Conservation (phyloP, 92 coral and sea anemone species). For the Ricordea florida region DNA sequence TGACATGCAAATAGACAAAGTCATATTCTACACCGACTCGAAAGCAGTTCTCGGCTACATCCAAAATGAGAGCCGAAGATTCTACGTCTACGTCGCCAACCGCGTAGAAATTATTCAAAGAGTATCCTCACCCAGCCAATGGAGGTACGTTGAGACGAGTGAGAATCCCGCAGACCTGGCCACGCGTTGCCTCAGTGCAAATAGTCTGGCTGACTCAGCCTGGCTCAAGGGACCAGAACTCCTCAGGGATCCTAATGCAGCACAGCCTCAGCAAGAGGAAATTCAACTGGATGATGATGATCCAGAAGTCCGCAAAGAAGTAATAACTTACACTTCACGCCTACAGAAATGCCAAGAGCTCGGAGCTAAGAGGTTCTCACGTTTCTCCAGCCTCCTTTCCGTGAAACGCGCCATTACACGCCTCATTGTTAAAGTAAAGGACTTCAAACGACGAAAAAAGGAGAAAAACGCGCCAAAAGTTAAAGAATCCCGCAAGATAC, state of each 20-base stretch:
- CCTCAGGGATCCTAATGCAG: background rate
- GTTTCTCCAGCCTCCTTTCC: slow-evolving; percentile 19
- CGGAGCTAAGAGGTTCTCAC: slow-evolving; percentile 20
- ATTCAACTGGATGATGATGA: slow-evolving; percentile 22
- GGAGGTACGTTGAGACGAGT: slow-evolving; percentile 35
- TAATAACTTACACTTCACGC: background rate
- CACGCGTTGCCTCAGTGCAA: slow-evolving; percentile 10
- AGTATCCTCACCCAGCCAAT: slow-evolving; percentile 28
- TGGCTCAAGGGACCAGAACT: slow-evolving; percentile 48
- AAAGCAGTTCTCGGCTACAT: slow-evolving; percentile 60
- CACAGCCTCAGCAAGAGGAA: background rate
- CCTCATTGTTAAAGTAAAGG: slow-evolving; percentile 7
- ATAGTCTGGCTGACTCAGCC: background rate
- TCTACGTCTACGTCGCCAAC: slow-evolving; percentile 51
- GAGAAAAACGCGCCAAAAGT: background rate
- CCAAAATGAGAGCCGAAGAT: slow-evolving; percentile 46
- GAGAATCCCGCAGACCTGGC: slow-evolving; percentile 45
- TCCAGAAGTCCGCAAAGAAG: slow-evolving; percentile 31
- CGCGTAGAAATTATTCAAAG: slow-evolving; percentile 27
- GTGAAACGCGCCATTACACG: slow-evolving; percentile 26
- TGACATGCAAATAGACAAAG: slow-evolving; percentile 31
- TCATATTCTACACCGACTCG: slow-evolving; percentile 53
- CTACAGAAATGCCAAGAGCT: slow-evolving; percentile 8
- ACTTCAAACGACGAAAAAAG: slow-evolving; percentile 5
- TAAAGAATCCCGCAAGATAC: background rate